Percentiles rank a stretch among this genome's conserved stretches.
Conservation (phyloP, 2,888 invertebrate species). For the Charanyca ferruginea region DNA sequence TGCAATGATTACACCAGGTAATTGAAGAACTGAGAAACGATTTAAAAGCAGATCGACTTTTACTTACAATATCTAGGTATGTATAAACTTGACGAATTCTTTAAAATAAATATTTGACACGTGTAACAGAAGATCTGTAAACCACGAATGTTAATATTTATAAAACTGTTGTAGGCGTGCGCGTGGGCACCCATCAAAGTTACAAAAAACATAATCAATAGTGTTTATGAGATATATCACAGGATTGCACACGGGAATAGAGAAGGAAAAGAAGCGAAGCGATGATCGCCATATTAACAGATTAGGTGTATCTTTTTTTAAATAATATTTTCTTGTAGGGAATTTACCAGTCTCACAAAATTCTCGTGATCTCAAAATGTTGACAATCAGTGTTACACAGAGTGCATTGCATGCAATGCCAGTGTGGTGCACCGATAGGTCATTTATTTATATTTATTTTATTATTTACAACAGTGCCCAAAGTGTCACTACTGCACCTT, state of each 20-base stretch:
- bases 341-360: neutral
- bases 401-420: no score
- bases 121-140: slow-evolving; percentile 46
- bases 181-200: slow-evolving; percentile 74
- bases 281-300: neutral
- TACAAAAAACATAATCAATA: slow-evolving; percentile 66
- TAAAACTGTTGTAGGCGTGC: slow-evolving; percentile 64
- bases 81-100: slow-evolving; percentile 22
- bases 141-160: slow-evolving; percentile 62
- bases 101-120: slow-evolving; percentile 47
- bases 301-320: no score
- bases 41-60: neutral
- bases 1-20: neutral
- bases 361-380: no score
- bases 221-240: slow-evolving; percentile 53
- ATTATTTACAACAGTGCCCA: no score
- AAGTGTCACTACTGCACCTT: no score
- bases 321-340: neutral
- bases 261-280: neutral
- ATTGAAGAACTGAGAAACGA: neutral
- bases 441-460: no score
- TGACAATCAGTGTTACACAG: no score
- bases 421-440: no score
- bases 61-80: neutral
- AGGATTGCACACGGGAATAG: slow-evolving; percentile 9